Conservation (phyloP, 2,113 vertebrate genomes). For the Empidonax alnorum region DNA sequence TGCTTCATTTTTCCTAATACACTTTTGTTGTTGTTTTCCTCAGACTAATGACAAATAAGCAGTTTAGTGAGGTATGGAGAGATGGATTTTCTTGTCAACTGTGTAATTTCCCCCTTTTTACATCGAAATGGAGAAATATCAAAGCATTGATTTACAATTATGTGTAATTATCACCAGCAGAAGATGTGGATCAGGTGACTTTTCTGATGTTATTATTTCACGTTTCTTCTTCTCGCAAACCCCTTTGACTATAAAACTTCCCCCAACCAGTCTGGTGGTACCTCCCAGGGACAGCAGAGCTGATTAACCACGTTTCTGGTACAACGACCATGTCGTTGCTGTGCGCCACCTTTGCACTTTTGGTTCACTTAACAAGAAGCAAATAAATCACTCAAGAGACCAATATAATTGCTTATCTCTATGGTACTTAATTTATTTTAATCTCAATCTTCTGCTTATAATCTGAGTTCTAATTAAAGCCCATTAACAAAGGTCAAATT, state of each 20-base stretch:
- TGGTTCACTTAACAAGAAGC: background rate
- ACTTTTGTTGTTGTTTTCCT: background rate
- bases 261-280: background rate
- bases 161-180: background rate
- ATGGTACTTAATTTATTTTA: background rate
- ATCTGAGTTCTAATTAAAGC: background rate
- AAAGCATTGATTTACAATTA: background rate
- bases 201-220: background rate
- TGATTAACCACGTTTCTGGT: background rate
- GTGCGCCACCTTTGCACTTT: background rate
- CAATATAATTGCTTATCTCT: background rate
- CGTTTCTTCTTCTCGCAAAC: background rate
- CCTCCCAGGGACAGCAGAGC: background rate
- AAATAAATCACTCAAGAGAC: background rate
- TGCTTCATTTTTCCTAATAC: background rate
- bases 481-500: conserved; percentile 6
- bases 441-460: background rate
- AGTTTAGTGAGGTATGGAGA: background rate
- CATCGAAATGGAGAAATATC: background rate
- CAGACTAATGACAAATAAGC: background rate
- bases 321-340: background rate
- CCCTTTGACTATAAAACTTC: background rate
- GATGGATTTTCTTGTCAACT: background rate
- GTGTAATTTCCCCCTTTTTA: background rate
- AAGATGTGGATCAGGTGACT: background rate